A percentile compares a stretch with the other conserved stretches of the same genome.
Evolutionary conservation across 1,140 invertebrate species (phyloP).

Genomic region (Potamilus streckersoni): DNA sequence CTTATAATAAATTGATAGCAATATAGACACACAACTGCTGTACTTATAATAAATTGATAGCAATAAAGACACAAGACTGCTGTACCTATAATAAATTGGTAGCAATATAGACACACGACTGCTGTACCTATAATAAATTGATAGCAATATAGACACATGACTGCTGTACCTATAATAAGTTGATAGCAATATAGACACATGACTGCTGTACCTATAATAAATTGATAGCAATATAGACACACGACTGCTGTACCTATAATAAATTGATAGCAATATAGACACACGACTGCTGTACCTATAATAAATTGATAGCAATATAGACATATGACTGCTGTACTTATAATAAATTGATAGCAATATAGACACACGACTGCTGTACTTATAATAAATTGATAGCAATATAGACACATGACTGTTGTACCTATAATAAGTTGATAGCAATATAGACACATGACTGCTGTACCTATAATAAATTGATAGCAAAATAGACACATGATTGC

Average conservation of each 20-base stretch:
- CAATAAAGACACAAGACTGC: slow-evolving; percentile 35
- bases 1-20: slow-evolving; percentile 53
- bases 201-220: slow-evolving; percentile 29
- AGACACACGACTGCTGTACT: too few relatives aligned
- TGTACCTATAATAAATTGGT: slow-evolving; percentile 54
- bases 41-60: slow-evolving; percentile 56
- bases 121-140: too few relatives aligned
- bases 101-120: slow-evolving; percentile 54
- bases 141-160: not conserved
- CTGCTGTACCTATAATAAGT: slow-evolving; percentile 28
- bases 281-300: too few relatives aligned
- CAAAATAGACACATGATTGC: not conserved
- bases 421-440: too few relatives aligned
- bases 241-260: slow-evolving; percentile 8
- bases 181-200: too few relatives aligned
- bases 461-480: too few relatives aligned
- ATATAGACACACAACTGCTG: slow-evolving; percentile 32
- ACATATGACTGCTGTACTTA: too few relatives aligned
- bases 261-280: slow-evolving; percentile 42
- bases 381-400: too few relatives aligned
- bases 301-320: too few relatives aligned
- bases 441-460: too few relatives aligned
- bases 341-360: too few relatives aligned
- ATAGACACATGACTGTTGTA: slow-evolving; percentile 17
- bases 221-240: slow-evolving; percentile 33